Conservation (phyloP, 2,113 vertebrate genomes). For the Ovis canadensis region DNA sequence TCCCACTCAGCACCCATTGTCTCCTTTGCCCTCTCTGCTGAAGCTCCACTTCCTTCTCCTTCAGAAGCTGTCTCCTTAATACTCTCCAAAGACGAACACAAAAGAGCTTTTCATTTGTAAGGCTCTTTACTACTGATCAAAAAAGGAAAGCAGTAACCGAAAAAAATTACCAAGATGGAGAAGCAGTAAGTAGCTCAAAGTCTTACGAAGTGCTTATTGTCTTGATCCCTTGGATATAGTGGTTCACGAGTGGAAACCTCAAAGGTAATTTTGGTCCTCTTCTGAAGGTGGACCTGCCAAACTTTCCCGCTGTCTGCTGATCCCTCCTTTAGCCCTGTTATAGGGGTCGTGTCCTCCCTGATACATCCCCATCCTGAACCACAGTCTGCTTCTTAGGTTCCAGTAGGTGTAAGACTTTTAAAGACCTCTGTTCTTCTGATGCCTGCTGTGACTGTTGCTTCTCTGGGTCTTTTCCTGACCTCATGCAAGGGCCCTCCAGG, state of each 20-base stretch:
- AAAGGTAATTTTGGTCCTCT: not conserved
- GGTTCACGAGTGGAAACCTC: not conserved
- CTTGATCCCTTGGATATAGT: not conserved
- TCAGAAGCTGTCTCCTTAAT: not conserved
- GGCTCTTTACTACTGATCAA: not conserved
- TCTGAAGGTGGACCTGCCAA: not conserved
- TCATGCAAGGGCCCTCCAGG: accelerated
- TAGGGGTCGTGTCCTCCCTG: not conserved
- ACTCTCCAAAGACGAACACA: not conserved
- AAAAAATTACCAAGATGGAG: not conserved
- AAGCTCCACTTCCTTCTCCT: not conserved
- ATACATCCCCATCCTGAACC: not conserved
- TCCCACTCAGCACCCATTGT: not conserved
- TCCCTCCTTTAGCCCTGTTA: not conserved
- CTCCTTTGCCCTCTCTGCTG: not conserved
- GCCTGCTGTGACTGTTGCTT: not conserved
- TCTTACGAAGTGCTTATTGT: not conserved
- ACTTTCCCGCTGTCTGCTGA: not conserved
- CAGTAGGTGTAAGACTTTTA: not conserved
- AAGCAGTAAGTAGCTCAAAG: not conserved
- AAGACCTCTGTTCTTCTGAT: not conserved
- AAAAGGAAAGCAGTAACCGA: not conserved
- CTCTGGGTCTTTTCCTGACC: not conserved
- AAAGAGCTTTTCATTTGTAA: not conserved
- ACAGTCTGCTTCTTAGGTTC: not conserved